phyloP scores from a whole-genome alignment of 2,888 invertebrate genomes.

The Saturnia pavonia region DNA sequence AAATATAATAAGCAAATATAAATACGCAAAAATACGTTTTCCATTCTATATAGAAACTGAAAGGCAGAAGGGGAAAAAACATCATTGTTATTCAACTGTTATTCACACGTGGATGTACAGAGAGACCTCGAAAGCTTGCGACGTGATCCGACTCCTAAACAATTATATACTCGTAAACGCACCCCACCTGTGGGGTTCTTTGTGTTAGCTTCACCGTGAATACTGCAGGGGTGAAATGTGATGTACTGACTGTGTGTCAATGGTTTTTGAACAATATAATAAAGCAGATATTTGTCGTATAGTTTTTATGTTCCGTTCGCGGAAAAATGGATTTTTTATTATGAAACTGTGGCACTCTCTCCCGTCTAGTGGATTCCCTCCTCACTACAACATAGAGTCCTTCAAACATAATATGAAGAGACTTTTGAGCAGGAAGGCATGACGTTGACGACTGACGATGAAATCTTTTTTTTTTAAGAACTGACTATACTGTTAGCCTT shows the following conservation, averaged over 20 bases:
- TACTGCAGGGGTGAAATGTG: background rate
- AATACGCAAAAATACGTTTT: constrained; percentile 7
- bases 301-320: background rate
- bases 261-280: background rate
- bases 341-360: too few relatives aligned
- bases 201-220: constrained; percentile 8
- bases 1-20: background rate
- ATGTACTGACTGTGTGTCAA: background rate
- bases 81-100: constrained; percentile 61
- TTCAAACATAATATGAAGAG: too few relatives aligned
- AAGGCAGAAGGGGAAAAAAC: constrained; percentile 33
- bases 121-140: constrained; percentile 37
- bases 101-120: constrained; percentile 53
- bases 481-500: too few relatives aligned
- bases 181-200: constrained; percentile 11
- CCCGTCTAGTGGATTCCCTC: too few relatives aligned
- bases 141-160: constrained; percentile 47
- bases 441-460: too few relatives aligned
- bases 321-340: background rate
- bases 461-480: too few relatives aligned
- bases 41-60: background rate
- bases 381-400: too few relatives aligned
- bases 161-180: constrained; percentile 41
- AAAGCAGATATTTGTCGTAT: background rate
- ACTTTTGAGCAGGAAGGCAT: too few relatives aligned